Evolutionary conservation across 2,113 vertebrate genomes (phyloP).

Genomic region (Podarcis raffonei): DNA sequence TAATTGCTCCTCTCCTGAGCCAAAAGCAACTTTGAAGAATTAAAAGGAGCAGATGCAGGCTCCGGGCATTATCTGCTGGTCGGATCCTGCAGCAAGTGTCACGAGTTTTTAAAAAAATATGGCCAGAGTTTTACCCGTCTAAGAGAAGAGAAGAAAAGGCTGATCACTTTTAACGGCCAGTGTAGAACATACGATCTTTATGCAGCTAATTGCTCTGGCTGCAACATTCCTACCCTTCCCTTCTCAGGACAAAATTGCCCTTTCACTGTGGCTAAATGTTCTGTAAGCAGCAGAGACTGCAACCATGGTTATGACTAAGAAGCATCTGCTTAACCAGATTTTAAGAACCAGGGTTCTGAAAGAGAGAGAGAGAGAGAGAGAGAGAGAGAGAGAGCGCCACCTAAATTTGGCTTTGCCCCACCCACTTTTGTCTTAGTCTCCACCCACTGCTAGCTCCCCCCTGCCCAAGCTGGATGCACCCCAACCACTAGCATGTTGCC

Average conservation of each 20-base stretch:
- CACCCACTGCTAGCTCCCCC: too few species aligned
- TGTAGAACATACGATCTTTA: background rate
- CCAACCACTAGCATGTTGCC: too few species aligned
- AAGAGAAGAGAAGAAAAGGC: background rate
- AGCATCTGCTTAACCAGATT: background rate
- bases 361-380: background rate
- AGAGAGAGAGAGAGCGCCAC: background rate
- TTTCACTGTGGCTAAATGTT: background rate
- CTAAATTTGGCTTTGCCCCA: too few species aligned
- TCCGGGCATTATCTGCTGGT: conserved; percentile 42
- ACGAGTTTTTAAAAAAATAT: background rate
- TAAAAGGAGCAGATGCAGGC: conserved; percentile 33
- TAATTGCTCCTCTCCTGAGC: conserved; percentile 38
- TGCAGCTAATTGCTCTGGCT: background rate
- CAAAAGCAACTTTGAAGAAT: conserved; percentile 48
- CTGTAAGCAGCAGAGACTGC: background rate
- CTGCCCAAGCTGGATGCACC: too few species aligned
- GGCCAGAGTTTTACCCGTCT: conserved; percentile 9
- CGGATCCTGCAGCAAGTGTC: conserved; percentile 29
- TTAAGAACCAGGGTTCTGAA: background rate
- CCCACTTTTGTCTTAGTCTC: too few species aligned
- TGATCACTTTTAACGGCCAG: background rate
- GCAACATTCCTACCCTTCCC: background rate
- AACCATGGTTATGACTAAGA: background rate
- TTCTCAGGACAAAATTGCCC: background rate